A percentile compares a stretch with the other conserved stretches of the same genome.
Evolutionary conservation across 2,888 invertebrate species (phyloP).

Genomic region (Dryococelus australis): DNA sequence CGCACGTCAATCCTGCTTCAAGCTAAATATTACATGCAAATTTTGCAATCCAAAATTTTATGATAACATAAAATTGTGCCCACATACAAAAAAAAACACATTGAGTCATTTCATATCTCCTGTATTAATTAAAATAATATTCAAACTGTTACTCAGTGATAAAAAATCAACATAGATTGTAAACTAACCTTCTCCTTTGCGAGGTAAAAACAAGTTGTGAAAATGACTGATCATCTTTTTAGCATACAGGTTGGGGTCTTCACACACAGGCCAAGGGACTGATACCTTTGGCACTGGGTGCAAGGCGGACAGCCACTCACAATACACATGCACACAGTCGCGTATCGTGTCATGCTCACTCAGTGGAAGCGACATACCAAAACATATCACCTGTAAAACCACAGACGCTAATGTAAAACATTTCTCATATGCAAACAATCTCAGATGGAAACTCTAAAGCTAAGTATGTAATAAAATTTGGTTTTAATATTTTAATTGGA

Average conservation of each 20-base stretch:
- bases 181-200: slow-evolving; percentile 87
- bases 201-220: slow-evolving; percentile 92
- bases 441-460: too few species aligned
- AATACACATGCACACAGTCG: slow-evolving; percentile 96
- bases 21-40: too few species aligned
- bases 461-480: too few species aligned
- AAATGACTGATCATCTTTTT: slow-evolving; percentile 91
- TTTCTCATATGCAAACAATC: too few species aligned
- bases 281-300: slow-evolving; percentile 84
- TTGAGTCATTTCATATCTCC: too few species aligned
- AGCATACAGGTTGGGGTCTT: slow-evolving; percentile 90
- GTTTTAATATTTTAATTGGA: too few species aligned
- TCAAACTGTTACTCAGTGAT: too few species aligned
- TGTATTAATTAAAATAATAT: too few species aligned
- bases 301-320: slow-evolving; percentile 93
- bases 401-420: slow-evolving; percentile 27
- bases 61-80: too few species aligned
- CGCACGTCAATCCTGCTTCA: too few species aligned
- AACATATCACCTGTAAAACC: slow-evolving; percentile 81
- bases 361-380: slow-evolving; percentile 88
- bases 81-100: too few species aligned
- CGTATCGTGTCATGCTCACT: slow-evolving; percentile 93
- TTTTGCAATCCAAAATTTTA: too few species aligned
- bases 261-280: slow-evolving; percentile 87
- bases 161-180: background rate